Base-by-base conservation (phyloP, 2,113 vertebrate genomes). In the Phaetusa simplex region DNA sequence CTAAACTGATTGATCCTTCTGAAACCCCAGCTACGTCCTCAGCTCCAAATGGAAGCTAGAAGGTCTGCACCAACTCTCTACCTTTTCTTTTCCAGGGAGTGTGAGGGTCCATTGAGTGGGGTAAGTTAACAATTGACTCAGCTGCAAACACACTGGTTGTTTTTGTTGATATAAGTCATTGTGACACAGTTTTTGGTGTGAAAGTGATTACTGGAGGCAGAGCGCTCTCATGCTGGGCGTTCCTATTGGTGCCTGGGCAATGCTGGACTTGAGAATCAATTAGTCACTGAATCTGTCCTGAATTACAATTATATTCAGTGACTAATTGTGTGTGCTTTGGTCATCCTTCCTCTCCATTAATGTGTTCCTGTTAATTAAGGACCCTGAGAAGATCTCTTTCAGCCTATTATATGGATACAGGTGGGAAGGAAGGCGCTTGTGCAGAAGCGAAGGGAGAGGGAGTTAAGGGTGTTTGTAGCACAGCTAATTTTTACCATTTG, bases 401-500 rank as follows among this genome's bases (percentile, higher is more conserved):
- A 82, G 34, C 26, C 40, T 84, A 8, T 92, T 74, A 24, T 43
- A 40, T 27, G 23, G 40, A 55, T 93, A 81, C 73, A 90, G 77
- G 86, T 78, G 56, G 59, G 74, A 81, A 96, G 42, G 65, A 55
- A 92, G 42, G 43, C 1, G 0, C 76, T 91, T 82, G 14, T 76
- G 71, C 87, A 87, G 56, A 90, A 81, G 34, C 23, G 10, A 84
- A 50, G 36, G 1, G 40, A 84, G 49, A 71, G 38, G 24, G 49
- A 93, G 77, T 96, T 95, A 77, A 82, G 85, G 78, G 78, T 93
- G 81, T 92, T 93, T 89, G 90, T 74, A 80, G 86, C 56, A 70
- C 49, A 72, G 93, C 93, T 97, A 87, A 94, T 95, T 97, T 97
- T 97, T 97, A 95, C 86, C 61, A 73, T 96, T 97, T 96, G 96